Conservation (phyloP, 2,113 vertebrate species). For the Neotragus pygmaeus region DNA sequence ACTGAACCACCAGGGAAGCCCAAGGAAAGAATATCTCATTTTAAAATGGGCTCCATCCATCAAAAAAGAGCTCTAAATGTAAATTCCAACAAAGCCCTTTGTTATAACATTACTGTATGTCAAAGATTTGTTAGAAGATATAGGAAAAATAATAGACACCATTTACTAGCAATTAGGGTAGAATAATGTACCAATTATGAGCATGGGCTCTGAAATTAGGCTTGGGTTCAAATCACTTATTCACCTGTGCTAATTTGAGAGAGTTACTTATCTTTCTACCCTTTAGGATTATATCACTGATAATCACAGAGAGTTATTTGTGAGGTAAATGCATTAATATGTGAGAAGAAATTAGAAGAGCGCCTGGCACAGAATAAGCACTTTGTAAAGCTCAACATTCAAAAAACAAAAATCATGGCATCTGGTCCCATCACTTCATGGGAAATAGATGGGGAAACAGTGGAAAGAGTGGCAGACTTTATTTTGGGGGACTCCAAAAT, state of each 20-base stretch:
- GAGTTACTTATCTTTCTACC: neutral
- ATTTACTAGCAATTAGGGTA: conserved; percentile 7
- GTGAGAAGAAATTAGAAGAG: neutral
- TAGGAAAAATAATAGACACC: conserved; percentile 27
- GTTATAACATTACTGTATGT: neutral
- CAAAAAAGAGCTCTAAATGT: neutral
- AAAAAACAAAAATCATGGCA: too few species aligned
- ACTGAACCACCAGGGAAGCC: neutral
- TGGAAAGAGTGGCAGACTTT: too few species aligned
- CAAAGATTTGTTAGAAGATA: neutral
- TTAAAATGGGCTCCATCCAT: neutral
- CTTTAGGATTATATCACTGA: neutral
- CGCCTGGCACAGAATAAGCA: neutral
- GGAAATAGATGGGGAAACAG: too few species aligned
- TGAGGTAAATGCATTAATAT: neutral
- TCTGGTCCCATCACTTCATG: too few species aligned
- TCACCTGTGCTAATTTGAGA: neutral
- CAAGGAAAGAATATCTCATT: neutral
- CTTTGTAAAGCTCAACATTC: neutral
- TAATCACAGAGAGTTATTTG: neutral
- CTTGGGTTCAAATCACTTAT: neutral
- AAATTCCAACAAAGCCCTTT: neutral
- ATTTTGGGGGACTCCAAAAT: too few species aligned
- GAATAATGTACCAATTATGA: neutral
- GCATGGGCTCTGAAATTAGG: neutral